Evolutionary conservation across 2,113 vertebrate genomes (phyloP).

Genomic region (Setophaga kirtlandii): DNA sequence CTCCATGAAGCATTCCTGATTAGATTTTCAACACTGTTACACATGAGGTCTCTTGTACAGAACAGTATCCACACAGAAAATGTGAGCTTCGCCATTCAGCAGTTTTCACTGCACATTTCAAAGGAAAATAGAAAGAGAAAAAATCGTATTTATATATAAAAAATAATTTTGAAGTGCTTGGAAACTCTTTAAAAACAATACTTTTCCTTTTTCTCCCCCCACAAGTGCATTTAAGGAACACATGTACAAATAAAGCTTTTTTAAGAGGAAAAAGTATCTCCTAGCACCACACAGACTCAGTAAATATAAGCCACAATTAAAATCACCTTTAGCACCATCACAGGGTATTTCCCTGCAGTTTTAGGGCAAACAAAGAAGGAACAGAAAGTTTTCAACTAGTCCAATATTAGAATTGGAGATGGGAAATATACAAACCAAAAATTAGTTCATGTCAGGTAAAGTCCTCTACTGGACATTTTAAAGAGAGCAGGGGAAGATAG

Average conservation of each 20-base stretch:
- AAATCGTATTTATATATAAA: not conserved
- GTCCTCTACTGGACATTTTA: not conserved
- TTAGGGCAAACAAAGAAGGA: not conserved
- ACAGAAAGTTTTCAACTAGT: not conserved
- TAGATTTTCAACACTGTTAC: conserved; percentile 59
- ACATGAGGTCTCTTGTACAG: conserved; percentile 16
- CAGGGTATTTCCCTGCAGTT: not conserved
- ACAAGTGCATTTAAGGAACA: not conserved
- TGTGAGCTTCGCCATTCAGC: not conserved
- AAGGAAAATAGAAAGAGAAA: not conserved
- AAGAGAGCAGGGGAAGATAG: not conserved
- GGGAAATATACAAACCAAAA: not conserved
- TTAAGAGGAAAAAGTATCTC: not conserved
- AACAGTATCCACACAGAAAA: not conserved
- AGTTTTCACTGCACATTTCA: not conserved
- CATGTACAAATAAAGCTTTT: not conserved
- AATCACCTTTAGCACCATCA: not conserved
- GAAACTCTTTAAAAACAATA: not conserved
- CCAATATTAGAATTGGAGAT: not conserved
- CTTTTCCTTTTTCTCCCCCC: no score
- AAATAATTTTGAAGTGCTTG: not conserved
- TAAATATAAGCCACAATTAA: not conserved
- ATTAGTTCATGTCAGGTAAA: not conserved
- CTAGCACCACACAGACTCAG: not conserved
- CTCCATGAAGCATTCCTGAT: conserved; percentile 57